Conservation (phyloP, 2,113 vertebrate species). For the Prunella himalayana region DNA sequence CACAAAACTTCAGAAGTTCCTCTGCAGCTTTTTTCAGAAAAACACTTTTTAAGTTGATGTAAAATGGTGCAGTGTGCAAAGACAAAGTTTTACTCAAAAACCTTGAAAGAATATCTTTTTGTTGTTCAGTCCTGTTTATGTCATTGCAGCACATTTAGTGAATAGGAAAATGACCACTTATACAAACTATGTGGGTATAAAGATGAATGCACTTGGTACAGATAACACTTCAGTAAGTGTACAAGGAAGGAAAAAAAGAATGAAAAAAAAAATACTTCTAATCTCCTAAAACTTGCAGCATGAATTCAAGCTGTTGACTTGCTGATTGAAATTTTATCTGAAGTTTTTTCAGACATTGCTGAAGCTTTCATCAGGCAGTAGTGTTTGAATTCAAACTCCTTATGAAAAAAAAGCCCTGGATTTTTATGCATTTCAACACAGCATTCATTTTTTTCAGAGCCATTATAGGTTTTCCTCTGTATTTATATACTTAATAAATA, state of each 20-base stretch:
- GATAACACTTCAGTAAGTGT: neutral
- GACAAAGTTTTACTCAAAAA: neutral
- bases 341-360: neutral
- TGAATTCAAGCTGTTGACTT: neutral
- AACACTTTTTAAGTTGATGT: neutral
- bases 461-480: neutral
- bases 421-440: neutral
- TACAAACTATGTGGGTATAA: neutral
- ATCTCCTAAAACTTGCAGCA: neutral
- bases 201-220: neutral
- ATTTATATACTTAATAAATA: neutral
- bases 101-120: neutral
- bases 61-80: neutral
- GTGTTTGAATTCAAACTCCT: neutral
- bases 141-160: neutral
- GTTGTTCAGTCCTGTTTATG: neutral
- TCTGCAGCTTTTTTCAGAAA: neutral
- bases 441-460: neutral
- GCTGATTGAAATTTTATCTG: constrained; percentile 2
- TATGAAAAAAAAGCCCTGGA: neutral
- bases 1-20: neutral
- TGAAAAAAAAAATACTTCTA: neutral
- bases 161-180: neutral
- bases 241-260: neutral
- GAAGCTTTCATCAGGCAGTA: neutral